A percentile compares a stretch with the other conserved stretches of the same genome.
These are phyloP conservation scores for Phyllotreta cruciferae DNA, from an alignment of 2,888 invertebrate species.

Conservation along the genomic window DNA sequence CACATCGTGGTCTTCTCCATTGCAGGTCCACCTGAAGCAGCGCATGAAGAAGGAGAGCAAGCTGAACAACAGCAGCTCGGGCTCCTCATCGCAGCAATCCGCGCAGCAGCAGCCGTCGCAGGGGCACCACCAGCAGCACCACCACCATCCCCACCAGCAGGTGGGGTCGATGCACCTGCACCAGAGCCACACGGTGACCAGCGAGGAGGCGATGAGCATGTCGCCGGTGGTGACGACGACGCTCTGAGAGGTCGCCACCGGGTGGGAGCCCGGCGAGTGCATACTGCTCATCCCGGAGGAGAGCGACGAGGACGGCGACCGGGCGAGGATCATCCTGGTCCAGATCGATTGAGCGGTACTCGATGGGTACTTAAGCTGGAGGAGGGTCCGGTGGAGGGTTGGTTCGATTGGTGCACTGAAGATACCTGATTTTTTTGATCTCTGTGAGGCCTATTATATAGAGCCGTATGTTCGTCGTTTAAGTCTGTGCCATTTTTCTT, in stretches of 20 bases:
- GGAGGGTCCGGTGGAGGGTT: constrained; percentile 33
- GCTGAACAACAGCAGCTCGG: constrained; percentile 62
- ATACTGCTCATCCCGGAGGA: constrained; percentile 60
- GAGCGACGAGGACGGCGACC: constrained; percentile 58
- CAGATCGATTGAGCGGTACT: constrained; percentile 52
- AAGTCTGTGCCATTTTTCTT: constrained; percentile 46
- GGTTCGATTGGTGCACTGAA: constrained; percentile 31
- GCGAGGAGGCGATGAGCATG: constrained; percentile 56
- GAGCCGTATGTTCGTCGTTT: constrained; percentile 36
- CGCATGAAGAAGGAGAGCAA: constrained; percentile 86
- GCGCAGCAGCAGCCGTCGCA: constrained; percentile 33
- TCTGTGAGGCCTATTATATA: constrained; percentile 41
- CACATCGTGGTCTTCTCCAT: too few species aligned
- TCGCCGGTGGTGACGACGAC: constrained; percentile 62
- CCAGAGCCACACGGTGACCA: constrained; percentile 54
- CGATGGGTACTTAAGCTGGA: constrained; percentile 24
- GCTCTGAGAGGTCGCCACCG: constrained; percentile 64
- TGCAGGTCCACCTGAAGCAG: constrained; percentile 86
- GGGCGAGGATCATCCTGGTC: constrained; percentile 59
- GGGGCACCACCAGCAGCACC: constrained; percentile 50
- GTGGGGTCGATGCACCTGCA: constrained; percentile 54
- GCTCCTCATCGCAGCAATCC: constrained; percentile 45
- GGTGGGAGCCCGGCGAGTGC: constrained; percentile 63
- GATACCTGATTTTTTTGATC: constrained; percentile 44
- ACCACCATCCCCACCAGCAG: constrained; percentile 50